phyloP scores from a whole-genome alignment of 2,888 invertebrate genomes.

The Megastigmus dorsalis region DNA sequence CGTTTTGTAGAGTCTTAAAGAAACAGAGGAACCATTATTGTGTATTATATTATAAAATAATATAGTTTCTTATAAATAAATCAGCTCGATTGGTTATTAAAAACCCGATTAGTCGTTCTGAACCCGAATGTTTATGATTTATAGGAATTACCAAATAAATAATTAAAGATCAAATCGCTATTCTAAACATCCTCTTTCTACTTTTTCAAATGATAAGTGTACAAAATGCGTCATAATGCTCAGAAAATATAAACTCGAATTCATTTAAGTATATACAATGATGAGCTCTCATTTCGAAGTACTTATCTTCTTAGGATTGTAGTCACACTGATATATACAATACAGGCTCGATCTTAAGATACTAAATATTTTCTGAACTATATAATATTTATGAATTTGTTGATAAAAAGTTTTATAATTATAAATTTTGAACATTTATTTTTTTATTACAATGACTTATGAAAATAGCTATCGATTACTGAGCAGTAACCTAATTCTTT shows the following conservation, averaged over 20 bases:
- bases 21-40: neutral
- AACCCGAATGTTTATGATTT: no score
- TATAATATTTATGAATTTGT: no score
- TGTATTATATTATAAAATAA: neutral
- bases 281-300: slow-evolving; percentile 52
- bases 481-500: no score
- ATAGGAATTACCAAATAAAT: neutral
- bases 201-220: neutral
- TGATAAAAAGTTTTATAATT: no score
- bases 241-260: slow-evolving; percentile 1
- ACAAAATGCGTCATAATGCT: no score
- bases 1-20: neutral
- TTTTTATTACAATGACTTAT: no score
- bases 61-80: neutral
- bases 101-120: neutral
- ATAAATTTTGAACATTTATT: no score
- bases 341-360: no score
- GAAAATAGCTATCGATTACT: no score
- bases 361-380: no score
- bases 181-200: slow-evolving; percentile 36
- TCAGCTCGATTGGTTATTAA: neutral
- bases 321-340: no score
- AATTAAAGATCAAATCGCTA: neutral
- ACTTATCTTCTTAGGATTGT: slow-evolving; percentile 66
- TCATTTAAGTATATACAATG: neutral